Conservation (phyloP, 2,888 invertebrate genomes). For the Unio pictorum region DNA sequence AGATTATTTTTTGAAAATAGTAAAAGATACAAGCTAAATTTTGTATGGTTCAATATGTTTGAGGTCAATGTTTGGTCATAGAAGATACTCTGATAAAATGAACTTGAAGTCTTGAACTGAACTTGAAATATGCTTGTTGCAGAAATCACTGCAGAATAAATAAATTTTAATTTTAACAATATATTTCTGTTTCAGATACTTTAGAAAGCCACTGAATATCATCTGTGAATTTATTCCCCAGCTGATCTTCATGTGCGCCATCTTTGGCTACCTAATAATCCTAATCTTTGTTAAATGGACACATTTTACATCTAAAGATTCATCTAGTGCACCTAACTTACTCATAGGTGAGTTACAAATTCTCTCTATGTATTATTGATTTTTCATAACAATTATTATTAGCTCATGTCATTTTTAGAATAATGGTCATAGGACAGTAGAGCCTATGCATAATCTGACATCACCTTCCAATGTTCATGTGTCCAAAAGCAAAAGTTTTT, state of each 20-base stretch:
- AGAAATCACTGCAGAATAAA: background rate
- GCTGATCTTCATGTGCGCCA: slow-evolving; percentile 88
- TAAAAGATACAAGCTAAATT: no score
- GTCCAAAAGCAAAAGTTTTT: no score
- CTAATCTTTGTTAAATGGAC: slow-evolving; percentile 99
- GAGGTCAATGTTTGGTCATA: no score
- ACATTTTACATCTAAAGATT: slow-evolving; percentile 72
- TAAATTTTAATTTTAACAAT: background rate
- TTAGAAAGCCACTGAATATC: slow-evolving; percentile 78
- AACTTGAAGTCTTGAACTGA: no score
- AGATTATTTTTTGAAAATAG: no score
- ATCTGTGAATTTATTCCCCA: slow-evolving; percentile 97
- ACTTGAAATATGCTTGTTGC: background rate
- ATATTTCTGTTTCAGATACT: slow-evolving; percentile 57
- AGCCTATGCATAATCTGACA: no score
- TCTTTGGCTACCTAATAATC: slow-evolving; percentile 96
- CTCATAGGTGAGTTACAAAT: slow-evolving; percentile 79
- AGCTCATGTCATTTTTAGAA: no score
- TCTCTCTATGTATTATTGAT: background rate
- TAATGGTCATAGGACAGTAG: no score
- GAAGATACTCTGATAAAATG: no score
- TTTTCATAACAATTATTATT: no score
- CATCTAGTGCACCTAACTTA: slow-evolving; percentile 93
- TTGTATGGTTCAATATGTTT: no score
- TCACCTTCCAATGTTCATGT: no score